These are phyloP conservation scores for Penelope pileata DNA, from an alignment of 2,113 vertebrate genomes.

Conservation along the genomic window DNA sequence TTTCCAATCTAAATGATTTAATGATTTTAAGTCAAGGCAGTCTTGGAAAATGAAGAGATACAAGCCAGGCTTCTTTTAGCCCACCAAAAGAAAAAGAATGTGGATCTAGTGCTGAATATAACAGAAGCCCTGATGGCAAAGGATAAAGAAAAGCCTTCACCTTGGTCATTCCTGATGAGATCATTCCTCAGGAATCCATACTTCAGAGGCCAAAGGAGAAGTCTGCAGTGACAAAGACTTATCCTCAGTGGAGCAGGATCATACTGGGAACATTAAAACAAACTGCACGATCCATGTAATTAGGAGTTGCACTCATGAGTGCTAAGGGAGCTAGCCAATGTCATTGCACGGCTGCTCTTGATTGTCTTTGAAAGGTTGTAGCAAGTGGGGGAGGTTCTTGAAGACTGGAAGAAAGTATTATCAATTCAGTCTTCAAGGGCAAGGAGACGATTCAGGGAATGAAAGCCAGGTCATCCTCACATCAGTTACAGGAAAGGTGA, in stretches of 20 bases:
- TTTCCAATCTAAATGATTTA: too few species aligned
- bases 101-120: neutral
- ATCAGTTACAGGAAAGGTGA: neutral
- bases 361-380: neutral
- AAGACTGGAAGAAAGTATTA: neutral
- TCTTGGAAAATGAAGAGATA: neutral
- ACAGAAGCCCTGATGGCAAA: fast-evolving
- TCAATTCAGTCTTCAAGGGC: neutral
- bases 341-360: neutral
- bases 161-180: neutral
- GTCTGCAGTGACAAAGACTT: neutral
- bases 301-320: too few species aligned
- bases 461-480: neutral
- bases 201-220: neutral
- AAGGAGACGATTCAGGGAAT: neutral
- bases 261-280: fast-evolving
- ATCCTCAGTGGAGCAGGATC: neutral
- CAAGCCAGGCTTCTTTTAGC: neutral
- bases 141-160: fast-evolving
- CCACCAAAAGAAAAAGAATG: neutral
- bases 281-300: too few species aligned
- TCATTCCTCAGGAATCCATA: neutral
- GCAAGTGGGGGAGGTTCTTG: neutral
- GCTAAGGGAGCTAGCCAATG: neutral
- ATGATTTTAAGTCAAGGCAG: neutral